These are phyloP conservation scores for Astropecten irregularis DNA, from an alignment of 53 echinoderm and acorn worm species.

Conservation along the genomic window DNA sequence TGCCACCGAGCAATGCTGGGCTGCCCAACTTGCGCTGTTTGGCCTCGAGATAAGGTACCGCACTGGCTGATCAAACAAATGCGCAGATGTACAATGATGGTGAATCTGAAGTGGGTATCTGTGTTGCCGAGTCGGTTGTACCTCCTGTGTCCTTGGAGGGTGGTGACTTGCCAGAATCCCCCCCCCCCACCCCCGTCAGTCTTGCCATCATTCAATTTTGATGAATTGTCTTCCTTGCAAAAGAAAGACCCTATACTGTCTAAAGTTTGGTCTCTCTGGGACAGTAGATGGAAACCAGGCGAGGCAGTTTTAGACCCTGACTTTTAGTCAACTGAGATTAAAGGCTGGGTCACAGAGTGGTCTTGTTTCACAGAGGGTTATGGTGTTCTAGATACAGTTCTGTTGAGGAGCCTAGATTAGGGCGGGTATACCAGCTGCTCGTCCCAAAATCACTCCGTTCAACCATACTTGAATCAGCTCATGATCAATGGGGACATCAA, in stretches of 20 bases:
- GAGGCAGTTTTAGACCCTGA: not conserved
- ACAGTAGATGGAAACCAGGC: not conserved
- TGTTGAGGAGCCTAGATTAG: not conserved
- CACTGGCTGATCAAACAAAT: constrained; percentile 54
- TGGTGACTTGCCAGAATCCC: not conserved
- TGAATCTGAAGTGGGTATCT: no score
- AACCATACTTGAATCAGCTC: constrained; percentile 41
- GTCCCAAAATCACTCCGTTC: constrained; percentile 53
- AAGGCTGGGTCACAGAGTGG: constrained; percentile 19
- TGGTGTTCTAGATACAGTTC: constrained; percentile 1
- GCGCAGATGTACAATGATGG: not conserved
- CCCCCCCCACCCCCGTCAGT: constrained; percentile 8
- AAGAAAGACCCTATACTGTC: not conserved
- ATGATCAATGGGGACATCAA: constrained; percentile 74
- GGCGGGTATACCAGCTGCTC: constrained; percentile 41
- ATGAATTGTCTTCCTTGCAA: not conserved
- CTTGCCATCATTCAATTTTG: not conserved
- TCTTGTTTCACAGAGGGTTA: not conserved
- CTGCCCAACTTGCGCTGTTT: constrained; percentile 60
- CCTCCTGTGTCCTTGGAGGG: no score
- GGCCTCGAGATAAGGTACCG: constrained; percentile 57
- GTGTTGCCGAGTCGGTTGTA: no score
- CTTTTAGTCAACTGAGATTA: not conserved
- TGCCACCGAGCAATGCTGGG: constrained; percentile 68
- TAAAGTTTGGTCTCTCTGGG: constrained; percentile 6